These are phyloP conservation scores for Mesoligia furuncula DNA, from an alignment of 2,888 invertebrate species.

Conservation along the genomic window DNA sequence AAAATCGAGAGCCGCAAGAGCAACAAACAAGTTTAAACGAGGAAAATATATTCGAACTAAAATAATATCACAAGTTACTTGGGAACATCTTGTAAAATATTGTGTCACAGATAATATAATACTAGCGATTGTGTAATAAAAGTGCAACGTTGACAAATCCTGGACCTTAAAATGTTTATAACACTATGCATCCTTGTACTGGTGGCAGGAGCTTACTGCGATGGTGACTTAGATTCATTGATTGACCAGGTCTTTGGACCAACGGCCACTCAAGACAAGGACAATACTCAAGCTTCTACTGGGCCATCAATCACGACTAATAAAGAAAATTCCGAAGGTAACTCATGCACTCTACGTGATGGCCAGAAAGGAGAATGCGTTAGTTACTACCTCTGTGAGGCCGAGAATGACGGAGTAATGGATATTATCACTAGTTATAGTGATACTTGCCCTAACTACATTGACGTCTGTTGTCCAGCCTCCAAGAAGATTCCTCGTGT, in stretches of 20 bases:
- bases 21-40: constrained; percentile 3
- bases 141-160: neutral
- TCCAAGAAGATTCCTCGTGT: neutral
- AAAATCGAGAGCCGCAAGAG: neutral
- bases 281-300: neutral
- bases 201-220: constrained; percentile 64
- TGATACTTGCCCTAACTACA: neutral
- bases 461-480: constrained; percentile 2
- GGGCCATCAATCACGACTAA: neutral
- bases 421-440: neutral
- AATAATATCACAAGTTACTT: neutral
- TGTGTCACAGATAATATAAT: too few species aligned
- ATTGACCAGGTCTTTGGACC: neutral
- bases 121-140: too few species aligned
- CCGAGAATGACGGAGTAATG: neutral
- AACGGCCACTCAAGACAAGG: neutral
- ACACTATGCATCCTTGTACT: constrained; percentile 65
- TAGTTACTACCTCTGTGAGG: neutral
- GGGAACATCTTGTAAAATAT: neutral
- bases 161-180: constrained; percentile 68
- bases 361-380: neutral
- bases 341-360: neutral
- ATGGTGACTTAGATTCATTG: too few species aligned
- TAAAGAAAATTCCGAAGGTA: neutral
- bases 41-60: neutral